phyloP scores from a whole-genome alignment of 2,113 vertebrate species.

The Thalassarche chlororhynchos region DNA sequence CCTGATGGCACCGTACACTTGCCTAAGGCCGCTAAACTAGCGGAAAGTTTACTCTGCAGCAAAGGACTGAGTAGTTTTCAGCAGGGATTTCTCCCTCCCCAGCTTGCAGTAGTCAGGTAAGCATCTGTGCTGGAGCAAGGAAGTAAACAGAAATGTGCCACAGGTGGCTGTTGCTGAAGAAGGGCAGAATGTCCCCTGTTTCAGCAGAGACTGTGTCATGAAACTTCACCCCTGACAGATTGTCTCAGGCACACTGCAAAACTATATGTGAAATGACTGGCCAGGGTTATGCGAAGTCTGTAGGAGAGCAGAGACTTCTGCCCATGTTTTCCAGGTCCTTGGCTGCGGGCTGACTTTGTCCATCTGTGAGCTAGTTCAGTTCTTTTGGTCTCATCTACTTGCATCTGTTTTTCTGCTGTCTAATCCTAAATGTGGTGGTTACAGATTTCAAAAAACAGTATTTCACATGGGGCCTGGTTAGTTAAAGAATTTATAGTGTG shows the following conservation, averaged over 20 bases:
- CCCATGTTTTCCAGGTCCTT: background rate
- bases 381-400: background rate
- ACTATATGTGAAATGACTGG: background rate
- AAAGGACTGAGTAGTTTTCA: background rate
- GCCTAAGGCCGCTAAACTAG: background rate
- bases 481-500: background rate
- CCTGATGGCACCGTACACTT: fast-evolving
- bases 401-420: background rate
- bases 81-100: background rate
- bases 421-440: background rate
- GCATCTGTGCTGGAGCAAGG: background rate
- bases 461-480: background rate
- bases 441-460: background rate
- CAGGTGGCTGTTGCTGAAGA: background rate
- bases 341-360: background rate
- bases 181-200: background rate
- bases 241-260: background rate
- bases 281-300: background rate
- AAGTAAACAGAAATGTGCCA: background rate
- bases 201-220: background rate
- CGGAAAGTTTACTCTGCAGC: background rate
- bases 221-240: background rate
- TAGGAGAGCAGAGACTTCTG: background rate
- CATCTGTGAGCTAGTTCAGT: background rate
- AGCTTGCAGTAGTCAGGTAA: background rate